Evolutionary conservation across 2,888 invertebrate species (phyloP).

Genomic region (Drosophila subsilvestris): DNA sequence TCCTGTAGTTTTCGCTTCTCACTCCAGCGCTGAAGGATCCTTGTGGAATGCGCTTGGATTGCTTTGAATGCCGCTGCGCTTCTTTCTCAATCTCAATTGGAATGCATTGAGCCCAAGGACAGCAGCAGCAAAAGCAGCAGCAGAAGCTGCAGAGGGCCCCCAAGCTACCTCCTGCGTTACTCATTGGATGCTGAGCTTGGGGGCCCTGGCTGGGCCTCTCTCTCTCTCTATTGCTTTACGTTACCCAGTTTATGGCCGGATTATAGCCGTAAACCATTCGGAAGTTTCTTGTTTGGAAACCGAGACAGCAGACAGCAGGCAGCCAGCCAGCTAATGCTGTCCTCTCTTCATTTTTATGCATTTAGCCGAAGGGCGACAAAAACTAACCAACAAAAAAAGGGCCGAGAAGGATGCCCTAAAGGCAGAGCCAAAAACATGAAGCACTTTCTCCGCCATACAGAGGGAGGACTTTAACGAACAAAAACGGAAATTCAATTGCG

Average conservation of each 20-base stretch:
- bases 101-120: constrained; percentile 62
- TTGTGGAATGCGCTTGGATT: constrained; percentile 56
- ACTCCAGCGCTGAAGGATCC: constrained; percentile 22
- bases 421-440: constrained; percentile 1
- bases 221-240: constrained; percentile 27
- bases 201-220: constrained; percentile 4
- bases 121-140: constrained; percentile 16
- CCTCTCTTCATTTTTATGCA: constrained; percentile 20
- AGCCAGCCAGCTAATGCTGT: constrained; percentile 26
- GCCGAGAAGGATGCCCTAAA: constrained; percentile 1
- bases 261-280: constrained; percentile 44
- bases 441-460: not conserved
- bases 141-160: too few relatives aligned
- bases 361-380: constrained; percentile 18
- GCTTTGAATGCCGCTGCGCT: constrained; percentile 52
- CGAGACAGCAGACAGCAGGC: constrained; percentile 9
- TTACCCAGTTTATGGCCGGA: constrained; percentile 47
- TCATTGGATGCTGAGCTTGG: constrained; percentile 6
- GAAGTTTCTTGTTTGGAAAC: constrained; percentile 26
- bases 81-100: constrained; percentile 39
- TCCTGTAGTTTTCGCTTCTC: constrained; percentile 14
- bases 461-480: too few relatives aligned
- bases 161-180: too few relatives aligned
- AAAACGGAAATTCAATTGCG: not conserved
- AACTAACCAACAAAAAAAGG: constrained; percentile 15